Evolutionary conservation across 2,113 vertebrate genomes (phyloP), one percentile per base, ranked within the genome.

Genomic region (Amblyopsis rosae): DNA sequence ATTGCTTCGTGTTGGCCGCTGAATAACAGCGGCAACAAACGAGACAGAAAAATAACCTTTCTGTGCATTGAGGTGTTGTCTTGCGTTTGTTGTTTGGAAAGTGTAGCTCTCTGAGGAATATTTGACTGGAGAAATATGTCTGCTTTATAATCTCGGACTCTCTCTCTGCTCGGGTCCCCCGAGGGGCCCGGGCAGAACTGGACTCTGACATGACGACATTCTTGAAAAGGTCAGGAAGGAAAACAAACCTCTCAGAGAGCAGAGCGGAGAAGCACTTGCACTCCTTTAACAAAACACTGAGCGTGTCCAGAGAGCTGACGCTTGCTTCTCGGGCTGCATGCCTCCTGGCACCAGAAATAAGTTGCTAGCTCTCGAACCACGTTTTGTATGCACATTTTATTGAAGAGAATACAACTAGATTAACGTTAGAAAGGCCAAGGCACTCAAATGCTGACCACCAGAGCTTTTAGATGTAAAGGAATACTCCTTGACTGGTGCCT

Each of bases 1-100:
- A 19, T 56, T 13, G 62, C 65, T 81, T 82, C 17, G 80, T 82
- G 2, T 78, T 71, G 59, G 58, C 56, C 77, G 55, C 57, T 79
- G 80, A 83, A 79, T 87, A 82, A 68, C 71, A 65, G 73, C 41
- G 45, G 69, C 69, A 56, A n/a, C 54, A 56, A 55, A 17, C 17
- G 54, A n/a, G 16, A 3, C n/a, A 26, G 19, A 56, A 56, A 19
- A 17, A 56, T 17, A 56, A 26, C 32, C 9, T 45, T 55, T 8
- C 41, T 4, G 3, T 12, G n/a, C 59, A n/a, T 54, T 12, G 9
- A 7, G 33, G 3, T 9, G 32, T 8, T 13, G 16, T 58, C 49
- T 11, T 50, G 49, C 9, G 48, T 47, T 16, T 16, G 19, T 35
- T 63, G 60, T 19, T 15, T 62, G 47, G 53, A 19, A 35, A 13